Conservation (phyloP, 2,888 invertebrate genomes). For the Podabrus alpinus region DNA sequence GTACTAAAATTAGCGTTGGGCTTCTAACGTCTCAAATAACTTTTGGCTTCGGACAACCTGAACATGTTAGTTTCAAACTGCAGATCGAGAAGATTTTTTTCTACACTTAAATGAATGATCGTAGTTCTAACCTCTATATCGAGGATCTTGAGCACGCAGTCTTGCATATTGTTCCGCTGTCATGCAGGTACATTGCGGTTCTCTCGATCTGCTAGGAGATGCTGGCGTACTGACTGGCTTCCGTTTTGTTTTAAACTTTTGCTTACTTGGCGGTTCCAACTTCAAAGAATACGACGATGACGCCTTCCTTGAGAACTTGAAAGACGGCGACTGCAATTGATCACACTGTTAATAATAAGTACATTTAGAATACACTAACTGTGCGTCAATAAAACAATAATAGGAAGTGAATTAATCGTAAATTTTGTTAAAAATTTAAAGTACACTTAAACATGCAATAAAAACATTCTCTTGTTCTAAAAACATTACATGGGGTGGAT, state of each 20-base stretch:
- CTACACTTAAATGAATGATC: background rate
- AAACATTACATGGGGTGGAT: background rate
- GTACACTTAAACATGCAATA: background rate
- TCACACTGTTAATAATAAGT: slow-evolving; percentile 61
- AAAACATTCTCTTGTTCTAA: background rate
- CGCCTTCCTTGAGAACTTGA: slow-evolving; percentile 97
- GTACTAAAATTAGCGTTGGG: too few relatives aligned
- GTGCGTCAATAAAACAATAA: slow-evolving; percentile 18
- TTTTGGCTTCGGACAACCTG: too few relatives aligned
- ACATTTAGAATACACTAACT: slow-evolving; percentile 41
- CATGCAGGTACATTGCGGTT: slow-evolving; percentile 95
- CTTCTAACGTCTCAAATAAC: too few relatives aligned
- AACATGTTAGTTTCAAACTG: too few relatives aligned
- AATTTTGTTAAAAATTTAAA: background rate
- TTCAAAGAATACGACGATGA: slow-evolving; percentile 95
- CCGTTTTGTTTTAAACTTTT: slow-evolving; percentile 85
- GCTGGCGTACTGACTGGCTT: slow-evolving; percentile 93
- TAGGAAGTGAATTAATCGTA: slow-evolving; percentile 2
- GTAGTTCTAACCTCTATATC: slow-evolving; percentile 65
- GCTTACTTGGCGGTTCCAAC: slow-evolving; percentile 86
- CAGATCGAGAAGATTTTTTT: background rate
- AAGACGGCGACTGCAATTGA: slow-evolving; percentile 91
- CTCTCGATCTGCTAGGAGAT: slow-evolving; percentile 84
- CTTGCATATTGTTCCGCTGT: slow-evolving; percentile 89
- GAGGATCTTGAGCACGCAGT: slow-evolving; percentile 80